These are phyloP conservation scores for Fopius arisanus DNA, from an alignment of 1,140 invertebrate species.

Conservation along the genomic window DNA sequence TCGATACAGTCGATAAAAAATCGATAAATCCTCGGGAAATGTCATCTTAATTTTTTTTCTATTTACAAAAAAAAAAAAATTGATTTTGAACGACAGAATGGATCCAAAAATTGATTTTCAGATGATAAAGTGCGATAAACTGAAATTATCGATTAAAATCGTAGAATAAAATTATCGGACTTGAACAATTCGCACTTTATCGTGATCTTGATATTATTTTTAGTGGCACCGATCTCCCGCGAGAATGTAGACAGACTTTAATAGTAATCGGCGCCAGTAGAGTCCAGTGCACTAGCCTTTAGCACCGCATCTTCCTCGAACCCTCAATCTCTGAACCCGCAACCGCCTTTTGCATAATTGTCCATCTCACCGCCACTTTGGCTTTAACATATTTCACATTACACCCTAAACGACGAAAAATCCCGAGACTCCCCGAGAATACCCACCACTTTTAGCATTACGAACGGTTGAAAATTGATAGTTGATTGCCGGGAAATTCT, in stretches of 20 bases:
- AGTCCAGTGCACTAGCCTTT: constrained; percentile 42
- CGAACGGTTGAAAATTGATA: constrained; percentile 24
- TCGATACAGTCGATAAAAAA: neutral
- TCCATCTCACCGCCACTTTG: too few species aligned
- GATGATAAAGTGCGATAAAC: too few species aligned
- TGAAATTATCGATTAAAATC: too few species aligned
- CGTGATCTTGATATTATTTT: neutral
- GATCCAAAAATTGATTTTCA: too few species aligned
- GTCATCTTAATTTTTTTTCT: too few species aligned
- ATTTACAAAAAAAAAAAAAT: too few species aligned
- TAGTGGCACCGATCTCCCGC: constrained; percentile 33
- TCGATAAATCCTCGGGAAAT: too few species aligned
- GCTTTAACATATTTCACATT: constrained; percentile 14
- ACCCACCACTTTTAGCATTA: constrained; percentile 27
- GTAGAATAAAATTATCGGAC: too few species aligned
- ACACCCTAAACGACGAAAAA: neutral
- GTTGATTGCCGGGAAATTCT: constrained; percentile 25
- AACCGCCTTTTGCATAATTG: constrained; percentile 59
- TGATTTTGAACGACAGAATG: too few species aligned
- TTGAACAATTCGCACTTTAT: too few species aligned
- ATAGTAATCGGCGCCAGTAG: constrained; percentile 42
- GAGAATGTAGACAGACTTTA: constrained; percentile 40
- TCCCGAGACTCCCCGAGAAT: constrained; percentile 2
- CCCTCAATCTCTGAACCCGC: constrained; percentile 58
- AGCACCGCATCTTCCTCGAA: constrained; percentile 41